Evolutionary conservation across 1,140 invertebrate species (phyloP).

Genomic region (Galleria mellonella): DNA sequence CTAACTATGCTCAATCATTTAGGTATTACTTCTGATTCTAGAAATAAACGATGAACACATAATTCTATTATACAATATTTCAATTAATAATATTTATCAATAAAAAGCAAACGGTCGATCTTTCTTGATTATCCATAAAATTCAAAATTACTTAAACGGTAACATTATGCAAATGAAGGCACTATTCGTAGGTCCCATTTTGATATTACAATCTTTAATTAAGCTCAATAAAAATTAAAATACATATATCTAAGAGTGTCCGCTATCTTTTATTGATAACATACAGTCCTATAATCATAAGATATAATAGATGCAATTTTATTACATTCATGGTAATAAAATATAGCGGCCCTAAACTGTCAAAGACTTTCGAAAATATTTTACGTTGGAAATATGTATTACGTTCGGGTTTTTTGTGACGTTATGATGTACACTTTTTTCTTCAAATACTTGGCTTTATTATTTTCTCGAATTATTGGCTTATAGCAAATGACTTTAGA

Average conservation of each 20-base stretch:
- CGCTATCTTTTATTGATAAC: constrained; percentile 13
- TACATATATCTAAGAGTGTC: constrained; percentile 3
- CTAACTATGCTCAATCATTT: too few species aligned
- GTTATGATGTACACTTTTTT: too few species aligned
- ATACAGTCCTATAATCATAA: background rate
- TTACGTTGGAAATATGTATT: too few species aligned
- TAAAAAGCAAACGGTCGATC: constrained; percentile 11
- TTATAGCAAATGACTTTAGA: too few species aligned
- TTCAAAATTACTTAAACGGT: constrained; percentile 32
- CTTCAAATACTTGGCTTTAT: too few species aligned
- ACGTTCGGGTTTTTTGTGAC: too few species aligned
- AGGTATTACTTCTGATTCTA: too few species aligned
- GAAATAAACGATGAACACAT: constrained; percentile 1
- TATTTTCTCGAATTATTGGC: too few species aligned
- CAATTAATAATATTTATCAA: constrained; percentile 13
- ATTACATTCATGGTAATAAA: background rate
- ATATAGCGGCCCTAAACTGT: background rate
- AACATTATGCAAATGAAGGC: constrained; percentile 34
- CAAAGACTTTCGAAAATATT: too few species aligned
- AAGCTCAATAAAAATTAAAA: constrained; percentile 10
- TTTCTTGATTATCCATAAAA: constrained; percentile 34
- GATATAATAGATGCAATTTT: constrained; percentile 7
- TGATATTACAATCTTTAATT: constrained; percentile 11
- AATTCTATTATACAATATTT: background rate
- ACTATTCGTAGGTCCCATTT: constrained; percentile 24